Percentiles rank a stretch among this genome's conserved stretches.
These are phyloP conservation scores for Holothuria leucospilota DNA, from an alignment of 53 echinoderm and acorn worm genomes.

Conservation along the genomic window DNA sequence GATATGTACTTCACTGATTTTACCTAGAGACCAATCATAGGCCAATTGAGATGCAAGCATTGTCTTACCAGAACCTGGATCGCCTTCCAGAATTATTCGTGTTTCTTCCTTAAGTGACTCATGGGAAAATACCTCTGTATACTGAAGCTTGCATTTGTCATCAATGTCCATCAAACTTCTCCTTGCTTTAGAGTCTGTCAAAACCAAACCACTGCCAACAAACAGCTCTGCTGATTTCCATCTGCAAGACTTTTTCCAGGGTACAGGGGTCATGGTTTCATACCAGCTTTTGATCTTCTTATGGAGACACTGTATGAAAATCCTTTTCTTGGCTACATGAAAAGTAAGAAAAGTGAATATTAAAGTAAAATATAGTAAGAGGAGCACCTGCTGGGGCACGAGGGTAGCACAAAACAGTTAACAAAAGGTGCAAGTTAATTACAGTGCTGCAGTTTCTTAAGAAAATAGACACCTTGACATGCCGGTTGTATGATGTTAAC, in stretches of 20 bases:
- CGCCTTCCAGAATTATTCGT: slow-evolving; percentile 20
- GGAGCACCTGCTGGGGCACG: too few species aligned
- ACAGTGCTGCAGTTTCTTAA: too few species aligned
- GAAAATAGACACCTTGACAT: too few species aligned
- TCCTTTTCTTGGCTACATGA: background rate
- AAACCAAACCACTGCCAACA: slow-evolving; percentile 3
- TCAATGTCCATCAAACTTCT: background rate
- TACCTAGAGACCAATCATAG: slow-evolving; percentile 1
- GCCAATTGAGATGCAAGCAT: background rate
- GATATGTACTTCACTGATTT: background rate
- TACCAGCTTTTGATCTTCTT: background rate
- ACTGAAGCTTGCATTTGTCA: background rate
- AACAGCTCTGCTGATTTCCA: slow-evolving; percentile 10
- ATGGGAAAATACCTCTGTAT: background rate
- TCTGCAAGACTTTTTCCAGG: background rate
- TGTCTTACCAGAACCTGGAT: background rate
- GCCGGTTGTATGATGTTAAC: too few species aligned
- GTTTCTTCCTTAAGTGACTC: background rate
- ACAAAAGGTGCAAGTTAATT: too few species aligned
- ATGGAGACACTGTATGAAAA: background rate
- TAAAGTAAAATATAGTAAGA: too few species aligned
- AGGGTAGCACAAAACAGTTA: too few species aligned
- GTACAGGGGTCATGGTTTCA: too few species aligned
- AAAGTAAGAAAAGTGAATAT: too few species aligned
- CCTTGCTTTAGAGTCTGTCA: background rate